Evolutionary conservation across 2,888 invertebrate genomes (phyloP), one percentile per base, ranked within the genome.

Genomic region (Thymelicus acteon): DNA sequence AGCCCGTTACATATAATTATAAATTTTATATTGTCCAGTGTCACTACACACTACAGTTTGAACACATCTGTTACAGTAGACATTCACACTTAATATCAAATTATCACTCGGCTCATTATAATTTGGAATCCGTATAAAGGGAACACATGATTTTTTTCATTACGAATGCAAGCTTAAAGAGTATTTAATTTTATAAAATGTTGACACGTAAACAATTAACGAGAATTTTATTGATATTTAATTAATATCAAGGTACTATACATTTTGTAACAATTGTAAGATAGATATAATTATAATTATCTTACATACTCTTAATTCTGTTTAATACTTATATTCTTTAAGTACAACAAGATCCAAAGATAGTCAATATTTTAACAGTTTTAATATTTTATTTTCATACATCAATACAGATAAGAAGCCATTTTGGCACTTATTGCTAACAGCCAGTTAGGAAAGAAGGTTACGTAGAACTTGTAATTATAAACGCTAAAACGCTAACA

Each of bases 341-440:
- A 54, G 54, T 54, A 54, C 54, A 52, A 31, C 24, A 15, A 15
- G 10, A 48, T 48, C 48, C 12, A 48, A 12, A 13, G 5, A 47
- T 47, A 47, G 10, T 40, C 40, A 40, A 40, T 8, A 2, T 24
- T 54, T 24, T 24, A 54, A 52, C 24, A 52, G 49, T 49, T 52
- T 15, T 54, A 19, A 19, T 31, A 31, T 31, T n/a, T n/a, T 31
- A 31, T 64, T 68, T 72, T 54, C 37, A 47, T 48, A 77, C 75
- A 76, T 79, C 73, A 57, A 49, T 37, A 62, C 54, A 67, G 78
- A 77, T 73, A 67, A 82, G 74, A 85, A 85, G 89, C 88, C 87
- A 87, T 79, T 83, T 90, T 90, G 90, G 90, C 90, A 90, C 89
- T 81, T 77, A 77, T 81, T 82, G 79, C 72, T 65, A 57, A 62